Evolutionary conservation across 2,888 invertebrate species (phyloP).

Genomic region (Ophraella communa): DNA sequence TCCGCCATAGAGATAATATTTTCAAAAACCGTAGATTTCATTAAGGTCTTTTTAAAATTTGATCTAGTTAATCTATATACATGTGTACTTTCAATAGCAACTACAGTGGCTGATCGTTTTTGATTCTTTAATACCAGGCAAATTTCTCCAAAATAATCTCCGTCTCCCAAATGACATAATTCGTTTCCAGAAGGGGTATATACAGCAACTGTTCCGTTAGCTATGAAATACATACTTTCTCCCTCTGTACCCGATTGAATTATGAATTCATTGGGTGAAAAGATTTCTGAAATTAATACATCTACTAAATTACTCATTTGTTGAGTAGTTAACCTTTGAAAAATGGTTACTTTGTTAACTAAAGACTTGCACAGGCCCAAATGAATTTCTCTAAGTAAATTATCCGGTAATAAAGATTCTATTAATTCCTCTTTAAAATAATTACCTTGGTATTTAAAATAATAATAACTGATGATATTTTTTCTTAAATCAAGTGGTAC

Average conservation of each 20-base stretch:
- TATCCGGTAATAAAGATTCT: conserved; percentile 9
- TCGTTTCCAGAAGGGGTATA: conserved; percentile 66
- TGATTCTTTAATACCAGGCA: conserved; percentile 65
- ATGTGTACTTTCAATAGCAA: conserved; percentile 68
- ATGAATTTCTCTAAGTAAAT: conserved; percentile 49
- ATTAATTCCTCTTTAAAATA: conserved; percentile 59
- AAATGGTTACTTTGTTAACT: conserved; percentile 64
- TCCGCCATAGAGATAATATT: conserved; percentile 33
- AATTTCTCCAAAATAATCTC: conserved; percentile 67
- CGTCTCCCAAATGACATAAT: conserved; percentile 33
- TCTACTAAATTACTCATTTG: conserved; percentile 64
- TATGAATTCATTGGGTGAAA: conserved; percentile 67
- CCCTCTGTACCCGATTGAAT: conserved; percentile 66
- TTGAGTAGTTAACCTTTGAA: conserved; percentile 61
- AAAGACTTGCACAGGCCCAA: conserved; percentile 65
- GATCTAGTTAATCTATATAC: conserved; percentile 65
- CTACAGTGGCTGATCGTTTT: conserved; percentile 65
- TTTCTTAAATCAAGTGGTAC: conserved; percentile 54
- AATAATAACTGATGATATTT: conserved; percentile 56
- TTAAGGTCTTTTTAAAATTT: conserved; percentile 60
- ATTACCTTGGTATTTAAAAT: conserved; percentile 56
- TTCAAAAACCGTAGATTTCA: conserved; percentile 31
- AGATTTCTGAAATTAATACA: conserved; percentile 65
- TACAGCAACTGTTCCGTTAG: conserved; percentile 68
- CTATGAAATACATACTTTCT: conserved; percentile 71